A percentile compares a stretch with the other conserved stretches of the same genome.
Evolutionary conservation across 2,888 invertebrate species (phyloP).

Genomic region (Neoascia interrupta): DNA sequence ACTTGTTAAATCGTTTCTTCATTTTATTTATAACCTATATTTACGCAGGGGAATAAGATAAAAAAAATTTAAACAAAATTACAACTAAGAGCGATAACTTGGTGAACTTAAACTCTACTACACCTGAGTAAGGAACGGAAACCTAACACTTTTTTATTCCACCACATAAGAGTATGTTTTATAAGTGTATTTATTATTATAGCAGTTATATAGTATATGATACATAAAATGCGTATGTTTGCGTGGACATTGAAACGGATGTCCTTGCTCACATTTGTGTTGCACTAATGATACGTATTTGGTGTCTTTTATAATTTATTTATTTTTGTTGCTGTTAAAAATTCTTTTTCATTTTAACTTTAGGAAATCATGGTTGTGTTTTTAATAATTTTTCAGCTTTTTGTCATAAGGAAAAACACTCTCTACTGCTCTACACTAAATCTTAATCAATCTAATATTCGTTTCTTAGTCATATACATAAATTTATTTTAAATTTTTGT

Average conservation of each 20-base stretch:
- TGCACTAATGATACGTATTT: constrained; percentile 65
- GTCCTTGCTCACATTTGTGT: too few species aligned
- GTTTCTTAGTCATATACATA: constrained; percentile 10
- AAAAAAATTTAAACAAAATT: neutral
- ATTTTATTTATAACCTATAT: constrained; percentile 13
- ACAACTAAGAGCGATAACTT: constrained; percentile 44
- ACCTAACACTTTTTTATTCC: constrained; percentile 47
- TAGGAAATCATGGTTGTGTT: too few species aligned
- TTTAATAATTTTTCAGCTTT: too few species aligned
- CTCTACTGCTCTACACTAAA: constrained; percentile 42
- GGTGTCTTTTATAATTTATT: constrained; percentile 38
- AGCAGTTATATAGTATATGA: constrained; percentile 39
- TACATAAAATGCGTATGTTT: too few species aligned
- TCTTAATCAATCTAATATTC: neutral
- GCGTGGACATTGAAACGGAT: too few species aligned
- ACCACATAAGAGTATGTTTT: constrained; percentile 20
- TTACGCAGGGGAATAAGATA: too few species aligned
- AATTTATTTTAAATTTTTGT: constrained; percentile 15
- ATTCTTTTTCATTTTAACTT: too few species aligned
- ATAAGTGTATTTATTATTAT: constrained; percentile 6
- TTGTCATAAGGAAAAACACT: constrained; percentile 16
- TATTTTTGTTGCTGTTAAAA: too few species aligned
- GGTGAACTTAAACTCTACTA: constrained; percentile 56
- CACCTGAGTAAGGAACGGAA: constrained; percentile 70
- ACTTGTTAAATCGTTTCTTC: constrained; percentile 13